Conservation (phyloP, 2,797 vertebrate genomes). For the Gastrophryne carolinensis region DNA sequence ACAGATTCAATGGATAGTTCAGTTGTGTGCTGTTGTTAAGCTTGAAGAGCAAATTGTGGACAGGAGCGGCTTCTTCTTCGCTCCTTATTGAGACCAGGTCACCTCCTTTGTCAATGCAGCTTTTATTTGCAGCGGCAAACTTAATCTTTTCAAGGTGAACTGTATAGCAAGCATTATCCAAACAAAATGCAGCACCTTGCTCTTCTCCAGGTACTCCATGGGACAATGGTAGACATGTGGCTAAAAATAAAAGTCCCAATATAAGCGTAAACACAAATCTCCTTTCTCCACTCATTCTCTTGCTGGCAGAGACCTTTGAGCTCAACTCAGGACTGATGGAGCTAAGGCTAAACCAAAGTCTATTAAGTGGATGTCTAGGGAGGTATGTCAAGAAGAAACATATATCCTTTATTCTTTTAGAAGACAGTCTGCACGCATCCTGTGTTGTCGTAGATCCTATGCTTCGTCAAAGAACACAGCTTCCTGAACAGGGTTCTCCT, state of each 20-base stretch:
- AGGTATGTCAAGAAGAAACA: slow-evolving; percentile 52
- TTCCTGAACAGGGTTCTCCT: slow-evolving; percentile 66
- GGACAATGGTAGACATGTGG: not conserved
- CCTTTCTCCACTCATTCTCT: not conserved
- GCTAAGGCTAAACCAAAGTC: not conserved
- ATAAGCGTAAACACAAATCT: slow-evolving; percentile 19
- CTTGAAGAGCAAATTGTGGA: slow-evolving; percentile 57
- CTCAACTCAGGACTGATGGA: not conserved
- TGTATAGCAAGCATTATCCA: slow-evolving; percentile 64
- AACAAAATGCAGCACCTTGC: slow-evolving; percentile 58
- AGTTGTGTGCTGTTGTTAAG: not conserved
- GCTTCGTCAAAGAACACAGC: slow-evolving; percentile 67
- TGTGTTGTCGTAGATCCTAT: slow-evolving; percentile 67
- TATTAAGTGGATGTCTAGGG: slow-evolving; percentile 12
- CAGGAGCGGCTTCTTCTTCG: slow-evolving; percentile 56
- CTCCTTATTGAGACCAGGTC: slow-evolving; percentile 61
- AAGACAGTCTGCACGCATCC: slow-evolving; percentile 62
- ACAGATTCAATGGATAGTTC: slow-evolving; percentile 53
- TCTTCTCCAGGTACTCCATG: not conserved
- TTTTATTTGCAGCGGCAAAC: slow-evolving; percentile 55
- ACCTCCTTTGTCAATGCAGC: slow-evolving; percentile 66
- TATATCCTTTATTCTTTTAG: slow-evolving; percentile 60
- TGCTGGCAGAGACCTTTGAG: not conserved
- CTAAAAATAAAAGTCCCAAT: slow-evolving; percentile 3
- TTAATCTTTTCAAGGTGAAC: slow-evolving; percentile 56